phyloP scores from a whole-genome alignment of 2,888 invertebrate species.

The Gastrophysa polygoni region DNA sequence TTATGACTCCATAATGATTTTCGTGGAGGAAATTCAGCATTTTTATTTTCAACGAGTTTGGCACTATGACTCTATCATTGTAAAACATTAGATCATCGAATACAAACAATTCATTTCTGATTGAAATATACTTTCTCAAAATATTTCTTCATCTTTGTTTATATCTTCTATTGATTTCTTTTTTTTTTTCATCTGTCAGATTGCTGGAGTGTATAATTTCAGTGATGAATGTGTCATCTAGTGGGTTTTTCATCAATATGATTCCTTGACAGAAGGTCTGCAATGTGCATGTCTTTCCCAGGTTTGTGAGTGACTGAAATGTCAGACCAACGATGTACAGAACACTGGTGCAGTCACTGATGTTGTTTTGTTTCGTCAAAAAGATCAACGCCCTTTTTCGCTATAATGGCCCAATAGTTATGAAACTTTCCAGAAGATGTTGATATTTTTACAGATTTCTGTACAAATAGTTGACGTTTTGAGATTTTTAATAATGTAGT shows the following conservation, averaged over 20 bases:
- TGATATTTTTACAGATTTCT: too few relatives aligned
- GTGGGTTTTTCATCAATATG: neutral
- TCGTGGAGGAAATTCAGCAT: conserved; percentile 16
- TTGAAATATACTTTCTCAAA: conserved; percentile 11
- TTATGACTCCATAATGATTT: conserved; percentile 17
- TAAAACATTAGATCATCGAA: conserved; percentile 15
- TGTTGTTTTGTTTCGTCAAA: too few relatives aligned
- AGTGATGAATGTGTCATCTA: neutral
- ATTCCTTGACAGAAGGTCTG: neutral
- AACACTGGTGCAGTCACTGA: too few relatives aligned
- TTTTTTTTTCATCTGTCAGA: neutral
- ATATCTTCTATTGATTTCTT: neutral
- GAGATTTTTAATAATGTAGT: too few relatives aligned
- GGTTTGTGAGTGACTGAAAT: neutral
- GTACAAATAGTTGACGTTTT: too few relatives aligned
- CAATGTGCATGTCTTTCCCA: neutral
- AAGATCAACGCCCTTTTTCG: too few relatives aligned
- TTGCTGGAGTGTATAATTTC: neutral
- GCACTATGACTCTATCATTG: conserved; percentile 20
- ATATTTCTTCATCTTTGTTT: neutral
- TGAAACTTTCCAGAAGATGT: too few relatives aligned
- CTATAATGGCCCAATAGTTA: too few relatives aligned
- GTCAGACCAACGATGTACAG: too few relatives aligned
- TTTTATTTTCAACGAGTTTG: conserved; percentile 6
- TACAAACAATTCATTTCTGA: conserved; percentile 9